phyloP scores from a whole-genome alignment of 2,888 invertebrate genomes.

The Catocala sponsa region DNA sequence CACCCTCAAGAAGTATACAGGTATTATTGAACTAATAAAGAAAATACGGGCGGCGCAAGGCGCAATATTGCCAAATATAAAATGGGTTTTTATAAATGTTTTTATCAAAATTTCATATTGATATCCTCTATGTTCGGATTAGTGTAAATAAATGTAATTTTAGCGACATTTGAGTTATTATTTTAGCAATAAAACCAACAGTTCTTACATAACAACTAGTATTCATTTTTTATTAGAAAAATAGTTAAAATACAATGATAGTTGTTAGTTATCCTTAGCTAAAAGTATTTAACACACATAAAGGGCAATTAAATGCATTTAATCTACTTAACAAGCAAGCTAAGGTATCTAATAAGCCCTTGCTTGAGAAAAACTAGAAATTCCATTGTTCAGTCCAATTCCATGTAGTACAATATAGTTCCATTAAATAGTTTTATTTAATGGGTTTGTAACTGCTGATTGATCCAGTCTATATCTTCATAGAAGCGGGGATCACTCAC shows the following conservation, averaged over 20 bases:
- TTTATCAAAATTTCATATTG: background rate
- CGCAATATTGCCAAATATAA: too few species aligned
- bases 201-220: too few species aligned
- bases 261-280: too few species aligned
- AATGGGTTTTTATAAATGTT: too few species aligned
- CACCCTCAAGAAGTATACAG: too few species aligned
- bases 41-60: too few species aligned
- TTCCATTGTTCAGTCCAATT: constrained; percentile 17
- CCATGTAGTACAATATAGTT: background rate
- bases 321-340: background rate
- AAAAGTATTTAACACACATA: background rate
- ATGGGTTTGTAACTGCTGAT: constrained; percentile 82
- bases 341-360: background rate
- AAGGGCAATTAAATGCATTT: background rate
- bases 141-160: constrained; percentile 33
- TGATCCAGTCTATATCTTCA: constrained; percentile 95
- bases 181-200: background rate
- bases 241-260: too few species aligned
- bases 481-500: constrained; percentile 97
- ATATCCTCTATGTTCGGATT: background rate
- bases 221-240: too few species aligned
- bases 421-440: constrained; percentile 30
- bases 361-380: constrained; percentile 12
- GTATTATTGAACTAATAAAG: too few species aligned
- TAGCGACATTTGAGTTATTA: constrained; percentile 2